A percentile compares a stretch with the other conserved stretches of the same genome.
Evolutionary conservation across 2,113 vertebrate genomes (phyloP).

Genomic region (Sminthopsis crassicaudata): DNA sequence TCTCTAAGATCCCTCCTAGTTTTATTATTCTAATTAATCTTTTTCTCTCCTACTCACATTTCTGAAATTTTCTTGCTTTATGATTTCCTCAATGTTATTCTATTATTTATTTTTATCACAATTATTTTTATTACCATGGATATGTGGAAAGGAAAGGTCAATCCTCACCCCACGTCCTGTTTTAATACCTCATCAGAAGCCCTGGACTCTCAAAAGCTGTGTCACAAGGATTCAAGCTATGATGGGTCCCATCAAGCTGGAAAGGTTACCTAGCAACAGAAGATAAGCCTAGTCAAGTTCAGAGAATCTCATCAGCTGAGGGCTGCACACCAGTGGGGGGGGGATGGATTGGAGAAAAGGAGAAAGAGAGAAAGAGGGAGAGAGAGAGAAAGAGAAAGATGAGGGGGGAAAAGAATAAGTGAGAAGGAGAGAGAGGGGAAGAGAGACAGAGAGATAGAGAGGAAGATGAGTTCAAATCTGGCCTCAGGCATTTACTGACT

Average conservation of each 20-base stretch:
- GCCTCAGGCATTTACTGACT: background rate
- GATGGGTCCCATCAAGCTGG: background rate
- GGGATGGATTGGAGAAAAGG: no score
- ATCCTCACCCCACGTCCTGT: background rate
- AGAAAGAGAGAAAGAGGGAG: no score
- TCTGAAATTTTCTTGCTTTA: constrained; percentile 56
- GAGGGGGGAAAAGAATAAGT: no score
- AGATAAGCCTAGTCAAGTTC: background rate
- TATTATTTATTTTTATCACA: constrained; percentile 65
- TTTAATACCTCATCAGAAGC: background rate
- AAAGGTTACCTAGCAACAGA: background rate
- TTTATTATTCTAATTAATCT: constrained; percentile 24
- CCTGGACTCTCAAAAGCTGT: background rate
- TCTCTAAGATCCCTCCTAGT: background rate
- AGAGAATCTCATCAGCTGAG: background rate
- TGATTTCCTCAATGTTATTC: constrained; percentile 70
- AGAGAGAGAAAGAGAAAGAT: no score
- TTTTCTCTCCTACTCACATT: constrained; percentile 30
- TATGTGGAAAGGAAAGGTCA: background rate
- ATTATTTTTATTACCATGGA: constrained; percentile 19
- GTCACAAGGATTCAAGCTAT: background rate
- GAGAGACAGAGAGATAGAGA: background rate
- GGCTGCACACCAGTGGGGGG: background rate
- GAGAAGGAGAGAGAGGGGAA: no score
- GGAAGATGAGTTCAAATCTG: background rate